Base-by-base conservation (phyloP, 1,140 invertebrate genomes). In the Drosophila watanabei region DNA sequence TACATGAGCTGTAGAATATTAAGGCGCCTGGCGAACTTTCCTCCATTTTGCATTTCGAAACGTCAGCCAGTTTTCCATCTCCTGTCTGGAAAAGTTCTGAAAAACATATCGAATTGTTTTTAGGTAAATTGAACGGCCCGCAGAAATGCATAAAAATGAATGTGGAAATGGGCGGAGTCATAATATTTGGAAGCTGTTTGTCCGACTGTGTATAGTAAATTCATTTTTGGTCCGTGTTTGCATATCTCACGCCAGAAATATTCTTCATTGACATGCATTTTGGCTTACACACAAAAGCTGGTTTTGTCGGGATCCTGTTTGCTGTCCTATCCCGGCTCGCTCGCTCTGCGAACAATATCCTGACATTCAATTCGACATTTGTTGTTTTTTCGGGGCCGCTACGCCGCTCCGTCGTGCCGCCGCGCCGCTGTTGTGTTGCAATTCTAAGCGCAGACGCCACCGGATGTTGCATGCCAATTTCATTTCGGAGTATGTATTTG, bases 401-500 rank as follows among this genome's bases (percentile, higher is more conserved):
- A 24, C 24, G 20, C 18, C 52, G 49, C n/a, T 30, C 5, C 28
- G 30, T 9, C 18, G 43, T 18, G 16, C 39, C 16, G 18, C 43
- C 48, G 48, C 16, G 16, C 28, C 28, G 28, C 48, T 51, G 56
- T 70, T 89, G 81, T 89, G 84, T 89, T 79, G 81, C 85, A 75
- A 80, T 89, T 86, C 85, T 89, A 90, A 90, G 86, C 86, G 86
- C 57, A 81, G 75, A 78, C 68, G 82, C 87, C 79, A 90, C 86
- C 86, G 86, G 86, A 89, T 89, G 86, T 89, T 91, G 86, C 82
- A 91, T 89, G 86, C 86, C 86, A 89, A 89, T 89, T 82, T 89
- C 81, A 82, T 80, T 57, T 63, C 70, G 75, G 49, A 73, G 63
- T 73, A 57, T 62, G 77, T 72, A 70, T 76, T 81, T 32, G 63